Conservation (phyloP, 2,888 invertebrate genomes). For the Allolobophora icterica region DNA sequence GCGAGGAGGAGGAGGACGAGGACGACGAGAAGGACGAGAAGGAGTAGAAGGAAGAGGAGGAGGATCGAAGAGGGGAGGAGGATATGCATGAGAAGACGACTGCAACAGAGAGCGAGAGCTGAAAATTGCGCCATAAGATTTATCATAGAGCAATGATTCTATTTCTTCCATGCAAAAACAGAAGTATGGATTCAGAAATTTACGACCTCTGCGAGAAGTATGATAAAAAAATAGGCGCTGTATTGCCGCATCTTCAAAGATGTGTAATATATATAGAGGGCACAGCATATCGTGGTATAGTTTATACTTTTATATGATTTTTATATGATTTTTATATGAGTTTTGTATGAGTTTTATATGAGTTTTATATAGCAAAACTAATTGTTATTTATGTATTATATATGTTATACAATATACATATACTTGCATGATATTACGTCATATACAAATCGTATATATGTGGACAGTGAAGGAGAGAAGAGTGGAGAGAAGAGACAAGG, state of each 20-base stretch:
- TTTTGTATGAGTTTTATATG: too few species aligned
- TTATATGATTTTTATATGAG: too few species aligned
- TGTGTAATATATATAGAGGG: not conserved
- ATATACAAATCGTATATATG: too few species aligned
- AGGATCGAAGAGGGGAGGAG: not conserved
- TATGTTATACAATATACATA: too few species aligned
- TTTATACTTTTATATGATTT: too few species aligned
- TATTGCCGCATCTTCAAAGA: not conserved
- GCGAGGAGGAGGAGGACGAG: too few species aligned
- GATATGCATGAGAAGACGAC: not conserved
- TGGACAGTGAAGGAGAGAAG: not conserved
- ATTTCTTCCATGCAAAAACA: slow-evolving; percentile 7
- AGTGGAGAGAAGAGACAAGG: not conserved
- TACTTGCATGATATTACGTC: too few species aligned
- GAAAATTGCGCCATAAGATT: not conserved
- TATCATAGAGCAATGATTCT: not conserved
- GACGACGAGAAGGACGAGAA: not conserved
- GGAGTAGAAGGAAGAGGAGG: not conserved
- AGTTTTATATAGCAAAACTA: too few species aligned
- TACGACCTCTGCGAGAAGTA: not conserved
- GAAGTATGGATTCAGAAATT: not conserved
- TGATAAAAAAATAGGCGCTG: not conserved
- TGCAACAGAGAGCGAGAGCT: not conserved
- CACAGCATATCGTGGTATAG: too few species aligned
- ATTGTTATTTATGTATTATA: too few species aligned